These are phyloP conservation scores for Ardeotis arabs DNA, from an alignment of 2,113 vertebrate species.

Conservation along the genomic window DNA sequence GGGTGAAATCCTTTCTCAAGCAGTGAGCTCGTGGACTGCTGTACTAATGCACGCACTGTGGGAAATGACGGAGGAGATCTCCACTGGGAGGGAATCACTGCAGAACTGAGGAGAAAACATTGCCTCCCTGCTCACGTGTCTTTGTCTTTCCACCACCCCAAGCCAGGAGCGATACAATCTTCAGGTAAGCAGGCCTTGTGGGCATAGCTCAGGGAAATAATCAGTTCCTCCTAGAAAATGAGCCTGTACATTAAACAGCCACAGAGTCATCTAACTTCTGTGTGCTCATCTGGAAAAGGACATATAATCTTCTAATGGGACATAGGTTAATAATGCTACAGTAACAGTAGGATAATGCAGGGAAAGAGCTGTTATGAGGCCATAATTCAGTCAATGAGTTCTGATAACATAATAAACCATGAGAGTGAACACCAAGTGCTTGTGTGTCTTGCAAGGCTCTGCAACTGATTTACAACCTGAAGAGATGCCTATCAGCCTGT, in stretches of 20 bases:
- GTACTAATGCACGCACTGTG: background rate
- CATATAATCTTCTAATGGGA: background rate
- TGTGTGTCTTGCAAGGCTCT: constrained; percentile 18
- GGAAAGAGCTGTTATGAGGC: constrained; percentile 31
- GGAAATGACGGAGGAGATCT: background rate
- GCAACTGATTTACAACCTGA: constrained; percentile 46
- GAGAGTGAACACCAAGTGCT: background rate
- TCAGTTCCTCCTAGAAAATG: background rate
- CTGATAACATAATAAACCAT: constrained; percentile 60
- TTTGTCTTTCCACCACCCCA: background rate
- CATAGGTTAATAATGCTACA: constrained; percentile 1
- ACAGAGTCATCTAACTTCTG: background rate
- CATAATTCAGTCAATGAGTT: constrained; percentile 56
- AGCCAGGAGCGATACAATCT: background rate
- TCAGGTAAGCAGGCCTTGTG: background rate
- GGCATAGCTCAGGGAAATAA: background rate
- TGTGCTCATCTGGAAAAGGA: constrained; percentile 10
- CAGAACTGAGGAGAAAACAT: background rate
- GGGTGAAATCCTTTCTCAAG: background rate
- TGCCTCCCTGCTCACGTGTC: background rate
- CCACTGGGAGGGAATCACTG: background rate
- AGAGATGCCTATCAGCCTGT: constrained; percentile 38
- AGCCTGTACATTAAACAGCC: background rate
- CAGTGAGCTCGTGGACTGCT: background rate
- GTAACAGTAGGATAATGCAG: constrained; percentile 32